Conservation (phyloP, 2,113 vertebrate genomes). For the Tachysurus fulvidraco region DNA sequence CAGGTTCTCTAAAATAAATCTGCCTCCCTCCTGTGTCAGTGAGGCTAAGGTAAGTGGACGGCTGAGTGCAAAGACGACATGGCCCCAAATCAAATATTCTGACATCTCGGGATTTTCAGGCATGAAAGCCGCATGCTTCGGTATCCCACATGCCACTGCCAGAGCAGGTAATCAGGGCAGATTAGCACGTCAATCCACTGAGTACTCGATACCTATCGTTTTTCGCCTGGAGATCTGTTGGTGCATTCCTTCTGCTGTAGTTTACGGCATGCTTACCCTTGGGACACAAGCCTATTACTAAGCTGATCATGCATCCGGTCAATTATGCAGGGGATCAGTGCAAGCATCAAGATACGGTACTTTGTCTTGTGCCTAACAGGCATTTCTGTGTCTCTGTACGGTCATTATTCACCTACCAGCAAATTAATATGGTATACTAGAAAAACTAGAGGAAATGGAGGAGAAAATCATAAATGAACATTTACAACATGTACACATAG, state of each 20-base stretch:
- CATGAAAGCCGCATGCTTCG: constrained; percentile 22
- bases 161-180: constrained; percentile 46
- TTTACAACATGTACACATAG: not conserved
- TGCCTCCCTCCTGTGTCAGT: not conserved
- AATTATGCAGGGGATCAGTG: constrained; percentile 20
- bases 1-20: not conserved
- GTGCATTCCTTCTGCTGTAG: not conserved
- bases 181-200: constrained; percentile 45
- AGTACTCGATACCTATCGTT: constrained; percentile 8
- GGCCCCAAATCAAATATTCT: constrained; percentile 29
- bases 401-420: constrained; percentile 18
- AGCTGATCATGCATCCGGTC: constrained; percentile 1
- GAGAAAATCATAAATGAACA: not conserved
- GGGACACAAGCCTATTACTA: constrained; percentile 22
- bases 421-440: not conserved
- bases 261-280: constrained; percentile 15
- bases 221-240: constrained; percentile 16
- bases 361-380: not conserved
- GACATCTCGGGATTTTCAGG: constrained; percentile 35
- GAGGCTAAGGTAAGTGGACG: constrained; percentile 35
- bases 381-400: constrained; percentile 4
- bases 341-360: not conserved
- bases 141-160: constrained; percentile 12
- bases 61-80: constrained; percentile 4
- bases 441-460: not conserved